Percentiles rank a stretch among this genome's conserved stretches.
Conservation (phyloP, 2,113 vertebrate species). For the Myanophis thanlyinensis region DNA sequence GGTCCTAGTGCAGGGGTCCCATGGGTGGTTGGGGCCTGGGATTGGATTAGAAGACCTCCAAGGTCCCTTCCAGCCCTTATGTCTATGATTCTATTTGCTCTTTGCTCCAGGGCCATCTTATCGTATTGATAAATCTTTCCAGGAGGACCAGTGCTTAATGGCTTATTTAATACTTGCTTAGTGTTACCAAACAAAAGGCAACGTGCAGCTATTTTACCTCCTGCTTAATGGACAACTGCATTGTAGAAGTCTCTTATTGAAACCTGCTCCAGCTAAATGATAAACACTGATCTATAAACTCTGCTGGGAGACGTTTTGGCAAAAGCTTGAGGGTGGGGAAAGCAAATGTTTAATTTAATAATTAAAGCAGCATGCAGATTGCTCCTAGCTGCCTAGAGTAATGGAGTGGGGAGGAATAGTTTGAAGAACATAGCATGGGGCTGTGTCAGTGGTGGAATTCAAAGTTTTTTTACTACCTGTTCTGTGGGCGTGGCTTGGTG, state of each 20-base stretch:
- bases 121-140: not conserved
- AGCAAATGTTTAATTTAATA: not conserved
- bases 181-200: too few species aligned
- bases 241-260: too few species aligned
- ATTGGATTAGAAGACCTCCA: too few species aligned
- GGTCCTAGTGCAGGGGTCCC: too few species aligned
- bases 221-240: too few species aligned
- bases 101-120: not conserved
- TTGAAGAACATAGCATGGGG: not conserved
- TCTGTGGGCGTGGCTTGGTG: too few species aligned
- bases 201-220: too few species aligned
- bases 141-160: not conserved
- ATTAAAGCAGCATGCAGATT: not conserved
- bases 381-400: not conserved
- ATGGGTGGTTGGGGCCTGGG: too few species aligned
- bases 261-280: too few species aligned
- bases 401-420: not conserved
- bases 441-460: too few species aligned
- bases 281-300: not conserved
- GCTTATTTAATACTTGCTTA: not conserved
- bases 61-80: too few species aligned
- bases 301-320: not conserved
- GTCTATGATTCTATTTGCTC: not conserved
- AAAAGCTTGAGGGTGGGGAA: not conserved
- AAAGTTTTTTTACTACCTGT: too few species aligned